Percentiles rank a stretch among this genome's conserved stretches.
These are phyloP conservation scores for Harmothoe impar DNA, from an alignment of 2,888 invertebrate species.

Conservation along the genomic window DNA sequence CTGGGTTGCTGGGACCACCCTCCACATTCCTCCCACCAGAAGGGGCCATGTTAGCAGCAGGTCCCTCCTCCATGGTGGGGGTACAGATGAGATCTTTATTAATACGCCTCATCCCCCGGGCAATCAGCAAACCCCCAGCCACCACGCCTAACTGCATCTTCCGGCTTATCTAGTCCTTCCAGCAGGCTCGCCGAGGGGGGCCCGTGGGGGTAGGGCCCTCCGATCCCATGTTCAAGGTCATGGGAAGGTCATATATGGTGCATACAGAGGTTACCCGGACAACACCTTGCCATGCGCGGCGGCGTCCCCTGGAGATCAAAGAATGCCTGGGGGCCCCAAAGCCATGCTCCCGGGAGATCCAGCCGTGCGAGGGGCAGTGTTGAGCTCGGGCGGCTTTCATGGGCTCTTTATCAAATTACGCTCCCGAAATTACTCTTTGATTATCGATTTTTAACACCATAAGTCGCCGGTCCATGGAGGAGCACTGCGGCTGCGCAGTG, in stretches of 20 bases:
- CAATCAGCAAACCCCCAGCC: neutral
- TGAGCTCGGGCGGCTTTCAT: neutral
- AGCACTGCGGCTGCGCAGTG: neutral
- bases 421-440: constrained; percentile 44
- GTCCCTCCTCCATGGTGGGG: neutral
- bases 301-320: constrained; percentile 38
- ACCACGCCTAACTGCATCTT: neutral
- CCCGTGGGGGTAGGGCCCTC: neutral
- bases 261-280: constrained; percentile 19
- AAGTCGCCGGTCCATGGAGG: neutral
- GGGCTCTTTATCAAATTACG: constrained; percentile 13
- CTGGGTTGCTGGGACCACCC: too few species aligned
- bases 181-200: neutral
- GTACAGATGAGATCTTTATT: constrained; percentile 9
- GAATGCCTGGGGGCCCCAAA: neutral
- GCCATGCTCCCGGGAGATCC: constrained; percentile 13
- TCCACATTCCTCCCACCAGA: too few species aligned
- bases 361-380: neutral
- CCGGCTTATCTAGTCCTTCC: neutral
- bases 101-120: neutral
- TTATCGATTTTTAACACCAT: neutral
- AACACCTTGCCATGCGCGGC: neutral
- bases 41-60: neutral
- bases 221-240: constrained; percentile 3
- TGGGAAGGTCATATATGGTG: constrained; percentile 3